Evolutionary conservation across 2,797 vertebrate species (phyloP).

Genomic region (Eurystomus glaucurus): DNA sequence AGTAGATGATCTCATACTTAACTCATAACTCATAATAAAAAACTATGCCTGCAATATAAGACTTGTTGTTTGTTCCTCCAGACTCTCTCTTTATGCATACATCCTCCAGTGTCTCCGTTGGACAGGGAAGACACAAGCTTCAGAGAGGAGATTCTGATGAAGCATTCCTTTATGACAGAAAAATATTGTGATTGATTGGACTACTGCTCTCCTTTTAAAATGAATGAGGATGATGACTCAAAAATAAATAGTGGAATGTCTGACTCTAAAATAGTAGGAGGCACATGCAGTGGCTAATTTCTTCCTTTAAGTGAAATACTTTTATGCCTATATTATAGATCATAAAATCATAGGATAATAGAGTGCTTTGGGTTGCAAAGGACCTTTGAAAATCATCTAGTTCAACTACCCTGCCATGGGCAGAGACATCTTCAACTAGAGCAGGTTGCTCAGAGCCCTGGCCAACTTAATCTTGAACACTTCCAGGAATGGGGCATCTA

Average conservation of each 20-base stretch:
- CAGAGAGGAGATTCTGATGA: neutral
- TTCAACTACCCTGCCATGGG: rapidly evolving
- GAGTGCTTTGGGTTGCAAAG: neutral
- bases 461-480: rapidly evolving
- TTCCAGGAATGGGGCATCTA: neutral
- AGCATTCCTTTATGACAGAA: neutral
- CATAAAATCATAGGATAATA: neutral
- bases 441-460: rapidly evolving
- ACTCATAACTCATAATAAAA: no score
- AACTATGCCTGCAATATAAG: neutral
- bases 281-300: neutral
- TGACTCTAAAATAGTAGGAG: neutral
- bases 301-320: neutral
- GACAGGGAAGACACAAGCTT: neutral
- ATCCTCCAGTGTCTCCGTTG: rapidly evolving
- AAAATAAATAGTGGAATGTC: neutral
- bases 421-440: rapidly evolving
- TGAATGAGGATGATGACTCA: neutral
- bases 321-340: neutral
- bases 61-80: neutral
- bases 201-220: neutral
- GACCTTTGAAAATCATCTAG: neutral
- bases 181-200: neutral
- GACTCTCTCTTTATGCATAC: neutral
- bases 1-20: neutral